Evolutionary conservation across 2,113 vertebrate species (phyloP), one percentile per base, ranked within the genome.

Genomic region (Perca fluviatilis): DNA sequence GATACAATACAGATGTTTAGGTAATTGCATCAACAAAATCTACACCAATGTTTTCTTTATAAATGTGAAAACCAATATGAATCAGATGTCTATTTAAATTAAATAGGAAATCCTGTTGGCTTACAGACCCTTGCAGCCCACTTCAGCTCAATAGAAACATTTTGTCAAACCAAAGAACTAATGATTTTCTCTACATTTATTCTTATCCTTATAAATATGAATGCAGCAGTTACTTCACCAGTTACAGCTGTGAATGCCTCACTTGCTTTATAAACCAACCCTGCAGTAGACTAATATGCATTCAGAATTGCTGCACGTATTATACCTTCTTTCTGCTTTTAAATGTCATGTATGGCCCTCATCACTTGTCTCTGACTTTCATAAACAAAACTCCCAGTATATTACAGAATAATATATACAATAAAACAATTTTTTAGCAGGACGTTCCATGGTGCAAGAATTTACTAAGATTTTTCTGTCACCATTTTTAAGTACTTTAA

Each of bases 61-160:
- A 5, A 54, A 49, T 49, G 19, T 61, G 46, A 25, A 50, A 30
- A 25, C 3, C 30, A 11, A 0, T 49, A n/a, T 23, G 36, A 51
- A 67, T 47, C 12, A n/a, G n/a, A n/a, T n/a, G n/a, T n/a, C n/a
- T n/a, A n/a, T n/a, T n/a, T n/a, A n/a, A n/a, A 51, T 30, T 49
- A 49, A 49, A 1, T 5, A 21, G 67, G 57, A 84, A 73, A 27
- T 78, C 80, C 15, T 67, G 8, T 19, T 74, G 25, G 3, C 15
- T 67, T 62, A 69, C 68, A 67, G 51, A 40, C 40, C 9, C 18
- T 67, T 62, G 65, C 68, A 70, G n/a, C 4, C 47, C 25, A 15
- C n/a, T 6, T 36, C 16, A 36, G 9, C 7, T 6, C 14, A 33
- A 9, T 40, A 49, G 15, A 57, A 12, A 63, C 25, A 54, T 46